These are phyloP conservation scores for Euura saliciscinereae DNA, from an alignment of 1,140 invertebrate species.

Conservation along the genomic window DNA sequence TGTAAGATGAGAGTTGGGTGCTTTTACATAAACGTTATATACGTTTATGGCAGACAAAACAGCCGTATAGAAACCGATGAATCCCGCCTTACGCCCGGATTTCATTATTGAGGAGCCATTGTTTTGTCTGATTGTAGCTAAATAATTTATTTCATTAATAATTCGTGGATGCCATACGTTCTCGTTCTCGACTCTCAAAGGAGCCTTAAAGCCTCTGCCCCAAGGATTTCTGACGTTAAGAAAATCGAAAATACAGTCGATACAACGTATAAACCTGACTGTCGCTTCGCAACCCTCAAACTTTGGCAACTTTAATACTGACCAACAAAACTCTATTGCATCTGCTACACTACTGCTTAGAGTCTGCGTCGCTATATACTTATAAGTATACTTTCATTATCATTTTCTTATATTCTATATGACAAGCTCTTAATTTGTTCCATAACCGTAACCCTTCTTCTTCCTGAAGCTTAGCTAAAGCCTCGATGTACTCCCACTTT, in stretches of 20 bases:
- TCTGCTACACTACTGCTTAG: constrained; percentile 39
- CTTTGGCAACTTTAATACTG: constrained; percentile 1
- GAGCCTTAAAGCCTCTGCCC: constrained; percentile 17
- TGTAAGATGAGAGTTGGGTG: constrained; percentile 19
- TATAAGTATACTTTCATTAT: constrained; percentile 44
- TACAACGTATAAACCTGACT: constrained; percentile 10
- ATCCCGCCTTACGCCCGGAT: neutral
- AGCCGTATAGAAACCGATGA: neutral
- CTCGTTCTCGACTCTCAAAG: constrained; percentile 22
- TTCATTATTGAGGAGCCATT: too few relatives aligned
- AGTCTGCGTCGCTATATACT: constrained; percentile 31
- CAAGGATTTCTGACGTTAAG: constrained; percentile 21
- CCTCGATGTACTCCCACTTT: constrained; percentile 29
- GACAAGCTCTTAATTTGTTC: constrained; percentile 28
- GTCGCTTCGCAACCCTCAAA: constrained; percentile 13
- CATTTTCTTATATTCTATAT: constrained; percentile 31
- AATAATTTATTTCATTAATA: neutral
- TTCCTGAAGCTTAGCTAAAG: constrained; percentile 34
- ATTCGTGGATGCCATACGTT: constrained; percentile 25
- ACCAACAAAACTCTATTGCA: constrained; percentile 36
- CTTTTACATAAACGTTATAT: constrained; percentile 24
- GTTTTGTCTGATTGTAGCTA: neutral
- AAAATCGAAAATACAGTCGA: constrained; percentile 22
- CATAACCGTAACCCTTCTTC: constrained; percentile 33
- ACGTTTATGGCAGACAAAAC: constrained; percentile 14